Evolutionary conservation across 2,888 invertebrate genomes (phyloP).

Genomic region (Drosophila gaucha): DNA sequence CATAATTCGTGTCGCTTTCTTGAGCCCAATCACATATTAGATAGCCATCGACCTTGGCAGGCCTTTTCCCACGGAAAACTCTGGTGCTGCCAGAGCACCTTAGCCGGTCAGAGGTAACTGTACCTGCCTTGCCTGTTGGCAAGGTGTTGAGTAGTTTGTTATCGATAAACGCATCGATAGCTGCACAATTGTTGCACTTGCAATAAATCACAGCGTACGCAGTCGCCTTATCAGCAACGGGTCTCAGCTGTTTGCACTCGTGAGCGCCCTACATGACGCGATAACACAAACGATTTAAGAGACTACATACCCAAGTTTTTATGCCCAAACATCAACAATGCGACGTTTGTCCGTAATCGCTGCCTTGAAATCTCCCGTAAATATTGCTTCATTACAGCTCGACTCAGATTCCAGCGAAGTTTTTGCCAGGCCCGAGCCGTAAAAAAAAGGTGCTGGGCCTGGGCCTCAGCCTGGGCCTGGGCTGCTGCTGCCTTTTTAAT

Average conservation of each 20-base stretch:
- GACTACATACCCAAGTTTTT: slow-evolving; percentile 5
- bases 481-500: slow-evolving; percentile 72
- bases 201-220: slow-evolving; percentile 64
- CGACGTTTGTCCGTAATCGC: slow-evolving; percentile 51
- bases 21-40: slow-evolving; percentile 29
- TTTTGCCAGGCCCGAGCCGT: slow-evolving; percentile 44
- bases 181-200: slow-evolving; percentile 56
- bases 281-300: slow-evolving; percentile 53
- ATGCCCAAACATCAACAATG: slow-evolving; percentile 24
- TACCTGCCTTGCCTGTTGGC: slow-evolving; percentile 4
- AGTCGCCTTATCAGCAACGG: slow-evolving; percentile 29
- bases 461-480: slow-evolving; percentile 31
- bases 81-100: no score
- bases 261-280: slow-evolving; percentile 53
- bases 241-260: slow-evolving; percentile 42
- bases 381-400: slow-evolving; percentile 74
- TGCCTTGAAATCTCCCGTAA: slow-evolving; percentile 66
- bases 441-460: slow-evolving; percentile 36
- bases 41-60: slow-evolving; percentile 53
- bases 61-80: slow-evolving; percentile 40
- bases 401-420: slow-evolving; percentile 59
- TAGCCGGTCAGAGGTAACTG: slow-evolving; percentile 6
- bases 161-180: slow-evolving; percentile 56
- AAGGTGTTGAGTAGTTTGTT: slow-evolving; percentile 20
- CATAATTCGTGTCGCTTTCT: slow-evolving; percentile 62